Percentiles rank a stretch among this genome's conserved stretches.
These are phyloP conservation scores for Orchestia grillus DNA, from an alignment of 1,140 invertebrate genomes.

Conservation along the genomic window DNA sequence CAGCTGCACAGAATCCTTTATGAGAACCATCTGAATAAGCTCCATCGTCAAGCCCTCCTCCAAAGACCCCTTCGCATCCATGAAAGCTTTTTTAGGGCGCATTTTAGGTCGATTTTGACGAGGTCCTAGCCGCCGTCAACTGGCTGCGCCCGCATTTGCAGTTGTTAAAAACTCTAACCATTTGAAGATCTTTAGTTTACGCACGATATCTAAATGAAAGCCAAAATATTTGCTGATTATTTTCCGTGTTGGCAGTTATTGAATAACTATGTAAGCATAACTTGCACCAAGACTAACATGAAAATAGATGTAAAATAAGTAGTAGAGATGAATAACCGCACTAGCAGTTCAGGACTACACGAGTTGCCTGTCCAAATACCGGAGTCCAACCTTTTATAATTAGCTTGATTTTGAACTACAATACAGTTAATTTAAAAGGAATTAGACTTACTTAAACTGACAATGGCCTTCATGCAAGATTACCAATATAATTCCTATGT, in stretches of 20 bases:
- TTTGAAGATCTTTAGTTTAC: background rate
- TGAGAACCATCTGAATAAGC: background rate
- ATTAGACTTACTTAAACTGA: background rate
- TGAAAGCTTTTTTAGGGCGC: background rate
- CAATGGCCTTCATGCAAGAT: background rate
- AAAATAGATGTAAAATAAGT: background rate
- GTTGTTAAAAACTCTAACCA: background rate
- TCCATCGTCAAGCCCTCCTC: background rate
- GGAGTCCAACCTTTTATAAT: background rate
- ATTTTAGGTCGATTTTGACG: slow-evolving; percentile 1
- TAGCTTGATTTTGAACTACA: background rate
- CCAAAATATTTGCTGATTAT: background rate
- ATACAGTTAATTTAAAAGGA: background rate
- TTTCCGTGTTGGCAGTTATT: background rate
- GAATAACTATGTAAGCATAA: background rate
- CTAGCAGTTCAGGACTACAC: no score
- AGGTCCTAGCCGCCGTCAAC: background rate
- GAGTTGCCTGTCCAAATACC: no score
- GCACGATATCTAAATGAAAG: background rate
- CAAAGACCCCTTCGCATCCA: background rate
- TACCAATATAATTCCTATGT: background rate
- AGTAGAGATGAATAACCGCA: no score
- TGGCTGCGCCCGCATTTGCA: background rate
- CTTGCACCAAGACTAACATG: background rate
- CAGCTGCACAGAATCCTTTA: background rate